Evolutionary conservation across 2,888 invertebrate genomes (phyloP).

Genomic region (Mechanitis mazaeus): DNA sequence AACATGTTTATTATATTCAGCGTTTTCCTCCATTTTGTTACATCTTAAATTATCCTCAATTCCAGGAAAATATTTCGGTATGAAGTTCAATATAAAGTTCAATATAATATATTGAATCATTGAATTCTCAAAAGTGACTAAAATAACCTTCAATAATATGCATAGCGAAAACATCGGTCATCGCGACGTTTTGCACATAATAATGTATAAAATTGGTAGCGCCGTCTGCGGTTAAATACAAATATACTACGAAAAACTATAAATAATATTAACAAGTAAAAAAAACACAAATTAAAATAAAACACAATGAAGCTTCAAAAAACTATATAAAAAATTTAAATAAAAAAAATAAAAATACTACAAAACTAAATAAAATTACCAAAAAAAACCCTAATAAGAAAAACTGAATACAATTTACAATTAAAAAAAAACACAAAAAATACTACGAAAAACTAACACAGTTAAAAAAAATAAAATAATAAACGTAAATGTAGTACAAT

Average conservation of each 20-base stretch:
- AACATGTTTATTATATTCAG: neutral
- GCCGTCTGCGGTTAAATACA: slow-evolving; percentile 15
- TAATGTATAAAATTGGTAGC: slow-evolving; percentile 10
- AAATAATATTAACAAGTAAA: neutral
- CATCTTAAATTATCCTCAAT: slow-evolving; percentile 14
- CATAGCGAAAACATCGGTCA: slow-evolving; percentile 27
- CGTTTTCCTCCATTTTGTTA: slow-evolving; percentile 9
- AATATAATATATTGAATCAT: slow-evolving; percentile 29
- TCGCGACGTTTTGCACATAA: slow-evolving; percentile 14
- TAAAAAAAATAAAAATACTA: no score
- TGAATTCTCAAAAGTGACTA: slow-evolving; percentile 24
- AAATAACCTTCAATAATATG: slow-evolving; percentile 27
- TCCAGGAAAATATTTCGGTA: slow-evolving; percentile 24
- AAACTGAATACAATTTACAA: no score
- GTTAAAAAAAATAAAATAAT: no score
- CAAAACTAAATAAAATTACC: no score
- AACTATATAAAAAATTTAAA: no score
- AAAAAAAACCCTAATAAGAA: no score
- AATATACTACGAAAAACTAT: neutral
- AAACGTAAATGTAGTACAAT: no score
- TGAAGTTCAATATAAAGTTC: slow-evolving; percentile 14
- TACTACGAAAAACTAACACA: no score
- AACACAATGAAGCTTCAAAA: no score
- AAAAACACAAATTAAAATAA: no score
- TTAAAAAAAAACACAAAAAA: no score